These are phyloP conservation scores for Pogonophryne albipinna DNA, from an alignment of 2,797 vertebrate genomes.

Conservation along the genomic window DNA sequence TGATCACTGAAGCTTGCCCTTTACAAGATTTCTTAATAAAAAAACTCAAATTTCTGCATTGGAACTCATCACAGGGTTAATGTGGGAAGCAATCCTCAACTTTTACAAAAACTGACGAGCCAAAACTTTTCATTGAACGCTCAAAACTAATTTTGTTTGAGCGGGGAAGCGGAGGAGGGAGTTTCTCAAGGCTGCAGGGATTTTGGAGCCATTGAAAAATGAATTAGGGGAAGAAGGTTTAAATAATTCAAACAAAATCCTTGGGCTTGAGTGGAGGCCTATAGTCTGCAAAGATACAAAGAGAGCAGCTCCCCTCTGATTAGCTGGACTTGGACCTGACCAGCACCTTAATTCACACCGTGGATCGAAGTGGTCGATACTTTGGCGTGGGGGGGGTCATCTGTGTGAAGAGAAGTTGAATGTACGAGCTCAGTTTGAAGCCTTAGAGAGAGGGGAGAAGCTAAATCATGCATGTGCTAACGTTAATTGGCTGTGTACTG, in stretches of 20 bases:
- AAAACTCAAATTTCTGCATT: slow-evolving; percentile 42
- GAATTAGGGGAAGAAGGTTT: slow-evolving; percentile 80
- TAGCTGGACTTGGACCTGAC: slow-evolving; percentile 80
- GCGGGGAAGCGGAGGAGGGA: slow-evolving; percentile 11
- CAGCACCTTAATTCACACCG: slow-evolving; percentile 80
- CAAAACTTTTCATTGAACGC: slow-evolving; percentile 66
- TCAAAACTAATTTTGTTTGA: slow-evolving; percentile 56
- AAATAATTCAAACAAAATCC: slow-evolving; percentile 83
- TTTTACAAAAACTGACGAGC: slow-evolving; percentile 41
- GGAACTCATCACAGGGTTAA: slow-evolving; percentile 44
- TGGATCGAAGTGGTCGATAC: slow-evolving; percentile 80
- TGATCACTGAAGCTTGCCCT: slow-evolving; percentile 63
- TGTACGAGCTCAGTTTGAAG: slow-evolving; percentile 69
- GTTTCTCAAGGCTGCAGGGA: slow-evolving; percentile 60
- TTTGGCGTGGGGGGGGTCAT: slow-evolving; percentile 42
- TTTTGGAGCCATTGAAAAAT: slow-evolving; percentile 82
- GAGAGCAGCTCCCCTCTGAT: slow-evolving; percentile 72
- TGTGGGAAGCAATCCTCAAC: slow-evolving; percentile 35
- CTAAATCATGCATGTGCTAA: slow-evolving; percentile 85
- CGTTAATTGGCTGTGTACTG: slow-evolving; percentile 83
- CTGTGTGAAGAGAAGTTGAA: slow-evolving; percentile 63
- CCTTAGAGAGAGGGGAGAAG: slow-evolving; percentile 70
- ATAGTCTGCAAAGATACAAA: slow-evolving; percentile 75
- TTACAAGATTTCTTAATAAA: slow-evolving; percentile 47
- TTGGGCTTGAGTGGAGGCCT: slow-evolving; percentile 71